Evolutionary conservation across 37 sponge, comb jelly and placozoan species (phyloP), one percentile per base, ranked within the genome.

Genomic region (Chondrilla cf. caribensis): DNA sequence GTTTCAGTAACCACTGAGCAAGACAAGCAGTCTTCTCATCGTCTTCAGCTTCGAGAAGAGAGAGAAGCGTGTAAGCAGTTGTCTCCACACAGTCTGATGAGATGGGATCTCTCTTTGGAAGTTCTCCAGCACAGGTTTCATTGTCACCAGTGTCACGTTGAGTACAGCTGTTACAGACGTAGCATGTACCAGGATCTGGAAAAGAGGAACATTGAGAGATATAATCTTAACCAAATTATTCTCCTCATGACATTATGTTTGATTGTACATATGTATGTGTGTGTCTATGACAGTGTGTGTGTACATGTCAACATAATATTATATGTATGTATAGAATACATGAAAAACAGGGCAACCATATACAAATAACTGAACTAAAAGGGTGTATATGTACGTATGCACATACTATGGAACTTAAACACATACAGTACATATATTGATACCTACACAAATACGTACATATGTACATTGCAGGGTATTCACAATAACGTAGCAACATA

Each of bases 51-150:
- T 82, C 79, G 55, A 82, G 40, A n/a, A 87, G 79, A 36, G 87
- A 77, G 38, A 77, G 83, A 31, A 87, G 88, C 25, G 88, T 54
- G 60, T 88, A 83, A 47, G 80, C 88, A 19, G 84, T 83, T 39
- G 84, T 88, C 80, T 88, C 84, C 47, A 79, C 84, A 57, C 84
- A 88, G 59, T 83, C 58, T 58, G 88, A 77, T 5, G 87, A 78
- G 38, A 21, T 39, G 47, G 59, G 66, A 25, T 85, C 78, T 17
- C 54, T 38, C 8, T 22, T 62, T 24, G 67, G 25, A 29, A 22
- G 6, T 78, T 41, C 41, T 7, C 42, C 22, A 1, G 47, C 62
- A n/a, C 73, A 44, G 19, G 8, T 35, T 18, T 83, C 58, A 55
- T 82, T 79, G 22, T 38, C 42, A 32, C 38, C 3, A 29, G 9